A percentile compares a stretch with the other conserved stretches of the same genome.
phyloP scores from a whole-genome alignment of 2,888 invertebrate genomes.

The Clanis bilineata region DNA sequence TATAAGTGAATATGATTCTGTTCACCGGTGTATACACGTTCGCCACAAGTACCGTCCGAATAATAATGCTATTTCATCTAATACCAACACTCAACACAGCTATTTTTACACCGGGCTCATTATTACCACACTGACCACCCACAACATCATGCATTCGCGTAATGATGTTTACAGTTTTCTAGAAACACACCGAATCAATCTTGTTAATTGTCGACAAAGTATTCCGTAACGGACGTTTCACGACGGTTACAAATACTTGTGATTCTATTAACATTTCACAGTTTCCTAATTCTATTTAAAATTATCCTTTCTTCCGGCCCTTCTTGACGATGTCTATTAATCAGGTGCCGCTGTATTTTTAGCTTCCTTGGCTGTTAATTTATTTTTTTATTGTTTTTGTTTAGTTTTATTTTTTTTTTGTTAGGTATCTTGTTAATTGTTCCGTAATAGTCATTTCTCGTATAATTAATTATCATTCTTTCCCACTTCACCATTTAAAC shows the following conservation, averaged over 20 bases:
- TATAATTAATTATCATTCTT: too few species aligned
- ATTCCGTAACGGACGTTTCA: neutral
- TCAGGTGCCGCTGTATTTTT: neutral
- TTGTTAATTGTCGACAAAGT: neutral
- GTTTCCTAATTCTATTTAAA: neutral
- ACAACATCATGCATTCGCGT: neutral
- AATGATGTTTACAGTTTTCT: neutral
- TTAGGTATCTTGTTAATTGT: too few species aligned
- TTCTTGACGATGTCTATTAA: neutral
- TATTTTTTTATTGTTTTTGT: neutral
- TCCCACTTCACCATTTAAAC: too few species aligned
- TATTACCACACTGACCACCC: neutral
- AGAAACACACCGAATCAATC: slow-evolving; percentile 1
- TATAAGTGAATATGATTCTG: neutral
- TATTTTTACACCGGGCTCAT: neutral
- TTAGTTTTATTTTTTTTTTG: too few species aligned
- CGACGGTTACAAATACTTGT: neutral
- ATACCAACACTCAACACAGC: neutral
- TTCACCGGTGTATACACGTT: neutral
- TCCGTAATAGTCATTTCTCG: too few species aligned
- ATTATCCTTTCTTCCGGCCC: neutral
- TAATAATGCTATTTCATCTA: neutral
- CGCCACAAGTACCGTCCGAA: neutral
- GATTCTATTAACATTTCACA: neutral
- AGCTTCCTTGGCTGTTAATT: neutral